phyloP scores from a whole-genome alignment of 64 coral and sea anemone genomes.

The Actinia tenebrosa region DNA sequence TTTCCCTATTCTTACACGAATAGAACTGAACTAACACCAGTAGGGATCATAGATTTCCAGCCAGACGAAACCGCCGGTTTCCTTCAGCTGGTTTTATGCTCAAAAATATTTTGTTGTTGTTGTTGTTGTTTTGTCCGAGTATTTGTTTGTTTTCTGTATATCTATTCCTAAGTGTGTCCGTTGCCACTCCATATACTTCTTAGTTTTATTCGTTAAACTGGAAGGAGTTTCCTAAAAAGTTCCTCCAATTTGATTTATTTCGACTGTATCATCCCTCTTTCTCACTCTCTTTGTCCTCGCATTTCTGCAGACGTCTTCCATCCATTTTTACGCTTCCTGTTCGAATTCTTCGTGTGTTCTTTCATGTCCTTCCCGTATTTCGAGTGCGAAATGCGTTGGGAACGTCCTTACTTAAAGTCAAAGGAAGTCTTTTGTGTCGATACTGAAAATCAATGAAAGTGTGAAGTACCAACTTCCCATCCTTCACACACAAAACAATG shows the following conservation, averaged over 20 bases:
- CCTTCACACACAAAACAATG: not conserved
- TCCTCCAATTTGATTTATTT: not conserved
- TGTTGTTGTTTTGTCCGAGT: too few relatives aligned
- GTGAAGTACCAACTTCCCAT: slow-evolving; percentile 15
- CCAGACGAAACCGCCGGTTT: too few relatives aligned
- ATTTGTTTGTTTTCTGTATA: too few relatives aligned
- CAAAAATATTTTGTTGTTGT: too few relatives aligned
- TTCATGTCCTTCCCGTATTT: not conserved
- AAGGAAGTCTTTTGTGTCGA: not conserved
- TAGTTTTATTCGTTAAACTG: too few relatives aligned
- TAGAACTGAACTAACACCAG: too few relatives aligned
- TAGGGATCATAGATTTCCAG: too few relatives aligned
- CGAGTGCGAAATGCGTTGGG: not conserved
- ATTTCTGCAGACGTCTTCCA: not conserved
- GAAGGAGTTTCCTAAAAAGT: too few relatives aligned
- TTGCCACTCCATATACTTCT: too few relatives aligned
- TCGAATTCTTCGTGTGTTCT: not conserved
- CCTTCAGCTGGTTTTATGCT: too few relatives aligned
- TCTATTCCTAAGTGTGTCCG: too few relatives aligned
- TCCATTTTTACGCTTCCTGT: not conserved
- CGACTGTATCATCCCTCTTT: not conserved
- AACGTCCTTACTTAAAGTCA: not conserved
- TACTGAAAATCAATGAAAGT: not conserved
- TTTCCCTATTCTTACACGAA: too few relatives aligned
- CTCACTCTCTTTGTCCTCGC: not conserved